Percentiles rank a stretch among this genome's conserved stretches.
These are phyloP conservation scores for Diarsia brunnea DNA, from an alignment of 2,888 invertebrate species.

Conservation along the genomic window DNA sequence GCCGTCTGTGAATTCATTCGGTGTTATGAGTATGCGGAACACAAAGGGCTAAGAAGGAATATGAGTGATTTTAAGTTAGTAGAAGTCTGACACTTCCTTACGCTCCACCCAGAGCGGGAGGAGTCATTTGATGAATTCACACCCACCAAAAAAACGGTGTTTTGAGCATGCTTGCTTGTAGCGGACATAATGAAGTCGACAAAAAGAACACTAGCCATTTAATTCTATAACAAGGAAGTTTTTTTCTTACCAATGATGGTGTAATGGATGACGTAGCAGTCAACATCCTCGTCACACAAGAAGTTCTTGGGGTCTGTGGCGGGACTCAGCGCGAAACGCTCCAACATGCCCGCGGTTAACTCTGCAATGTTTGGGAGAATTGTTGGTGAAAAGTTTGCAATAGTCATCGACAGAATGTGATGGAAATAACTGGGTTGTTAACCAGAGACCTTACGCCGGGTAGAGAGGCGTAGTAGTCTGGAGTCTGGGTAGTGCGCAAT, in stretches of 20 bases:
- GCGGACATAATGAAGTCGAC: neutral
- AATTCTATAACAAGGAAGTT: neutral
- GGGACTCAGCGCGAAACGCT: constrained; percentile 76
- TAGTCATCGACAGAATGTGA: neutral
- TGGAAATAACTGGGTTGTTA: neutral
- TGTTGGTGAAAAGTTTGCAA: neutral
- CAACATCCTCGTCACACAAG: constrained; percentile 77
- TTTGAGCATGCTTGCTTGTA: neutral
- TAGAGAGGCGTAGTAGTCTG: neutral
- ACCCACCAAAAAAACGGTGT: neutral
- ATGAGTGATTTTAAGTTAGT: too few species aligned
- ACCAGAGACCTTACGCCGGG: neutral
- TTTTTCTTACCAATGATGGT: constrained; percentile 82
- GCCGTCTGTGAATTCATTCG: constrained; percentile 72
- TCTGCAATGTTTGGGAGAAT: constrained; percentile 73
- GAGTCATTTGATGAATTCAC: too few species aligned
- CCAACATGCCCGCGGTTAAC: constrained; percentile 79
- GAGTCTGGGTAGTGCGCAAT: neutral
- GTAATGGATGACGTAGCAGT: constrained; percentile 83
- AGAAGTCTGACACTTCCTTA: too few species aligned
- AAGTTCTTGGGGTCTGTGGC: constrained; percentile 88
- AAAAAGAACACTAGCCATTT: neutral
- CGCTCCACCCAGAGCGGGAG: too few species aligned
- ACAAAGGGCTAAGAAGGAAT: too few species aligned
- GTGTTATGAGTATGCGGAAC: neutral